A percentile compares a stretch with the other conserved stretches of the same genome.
Evolutionary conservation across 2,888 invertebrate genomes (phyloP).

Genomic region (Spodoptera exigua): DNA sequence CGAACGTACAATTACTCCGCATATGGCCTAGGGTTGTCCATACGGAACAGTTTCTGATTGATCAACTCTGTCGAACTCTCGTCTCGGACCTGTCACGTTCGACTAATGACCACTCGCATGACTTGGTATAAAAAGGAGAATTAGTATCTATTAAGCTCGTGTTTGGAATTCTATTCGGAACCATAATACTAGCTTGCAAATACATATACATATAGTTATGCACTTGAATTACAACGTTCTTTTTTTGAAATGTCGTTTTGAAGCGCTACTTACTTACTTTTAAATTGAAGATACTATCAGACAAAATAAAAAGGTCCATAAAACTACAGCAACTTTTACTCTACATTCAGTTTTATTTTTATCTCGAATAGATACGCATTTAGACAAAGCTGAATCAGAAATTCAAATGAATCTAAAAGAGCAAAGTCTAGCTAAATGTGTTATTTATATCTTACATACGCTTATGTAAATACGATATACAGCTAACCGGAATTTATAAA

Average conservation of each 20-base stretch:
- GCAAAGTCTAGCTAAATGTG: slow-evolving; percentile 16
- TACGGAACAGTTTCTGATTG: slow-evolving; percentile 30
- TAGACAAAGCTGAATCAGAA: slow-evolving; percentile 30
- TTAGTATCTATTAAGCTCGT: slow-evolving; percentile 1
- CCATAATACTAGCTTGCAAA: too few species aligned
- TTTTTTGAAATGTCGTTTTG: slow-evolving; percentile 21
- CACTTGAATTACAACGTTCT: background rate
- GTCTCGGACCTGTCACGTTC: slow-evolving; percentile 26
- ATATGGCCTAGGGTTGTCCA: slow-evolving; percentile 43
- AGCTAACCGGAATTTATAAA: too few species aligned
- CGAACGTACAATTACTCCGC: slow-evolving; percentile 56
- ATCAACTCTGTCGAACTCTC: slow-evolving; percentile 31
- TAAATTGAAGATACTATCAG: slow-evolving; percentile 22
- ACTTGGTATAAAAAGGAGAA: slow-evolving; percentile 18
- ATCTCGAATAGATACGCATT: slow-evolving; percentile 29
- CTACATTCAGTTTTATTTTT: slow-evolving; percentile 40
- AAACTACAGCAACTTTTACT: slow-evolving; percentile 34
- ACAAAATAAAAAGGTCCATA: slow-evolving; percentile 22
- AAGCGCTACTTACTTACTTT: slow-evolving; percentile 14
- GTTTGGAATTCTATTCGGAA: background rate
- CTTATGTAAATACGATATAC: too few species aligned
- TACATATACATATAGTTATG: background rate
- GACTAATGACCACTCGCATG: slow-evolving; percentile 32
- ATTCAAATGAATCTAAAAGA: slow-evolving; percentile 20
- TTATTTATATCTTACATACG: background rate